Evolutionary conservation across 2,797 vertebrate genomes (phyloP), one percentile per base, ranked within the genome.

Genomic region (Siniperca undulata): DNA sequence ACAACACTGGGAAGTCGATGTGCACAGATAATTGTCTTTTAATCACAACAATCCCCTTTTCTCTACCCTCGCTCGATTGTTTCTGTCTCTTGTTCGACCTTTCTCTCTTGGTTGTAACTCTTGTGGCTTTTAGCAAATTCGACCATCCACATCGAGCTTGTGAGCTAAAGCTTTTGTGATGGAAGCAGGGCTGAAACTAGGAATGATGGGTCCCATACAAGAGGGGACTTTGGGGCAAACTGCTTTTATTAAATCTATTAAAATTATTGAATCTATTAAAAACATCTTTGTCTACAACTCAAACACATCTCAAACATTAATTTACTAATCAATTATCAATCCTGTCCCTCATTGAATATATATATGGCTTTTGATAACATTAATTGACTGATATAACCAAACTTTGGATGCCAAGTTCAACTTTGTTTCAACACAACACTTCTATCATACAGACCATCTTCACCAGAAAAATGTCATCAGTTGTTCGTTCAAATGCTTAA

Each of bases 1-100:
- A 91, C 93, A 91, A 94, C 93, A 95, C 96, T 93, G 94, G 93
- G 94, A 96, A 96, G 95, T 96, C 92, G 91, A 96, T 95, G 94
- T 85, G 82, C 92, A 92, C 94, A 95, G 91, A 95, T 95, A 95
- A 96, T 94, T 95, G 94, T 95, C 93, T 95, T 94, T 95, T 94
- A 95, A 95, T 92, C 92, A 92, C 91, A 95, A 96, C 94, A 95
- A 94, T 95, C 90, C 90, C 85, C 90, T 92, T 93, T 95, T 95
- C 90, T 93, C 87, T 88, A 85, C 81, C 78, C 76, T 83, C 8
- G 66, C 87, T 83, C 84, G n/a, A 89, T 93, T 92, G 88, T 91
- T 87, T 91, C 88, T 86, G 80, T 83, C 78, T 86, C 83, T 85
- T 68, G 75, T 82, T 89, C 30, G 34, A 86, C 84, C 78, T 89